Conservation (phyloP, 2,113 vertebrate species). For the Gulo gulo region DNA sequence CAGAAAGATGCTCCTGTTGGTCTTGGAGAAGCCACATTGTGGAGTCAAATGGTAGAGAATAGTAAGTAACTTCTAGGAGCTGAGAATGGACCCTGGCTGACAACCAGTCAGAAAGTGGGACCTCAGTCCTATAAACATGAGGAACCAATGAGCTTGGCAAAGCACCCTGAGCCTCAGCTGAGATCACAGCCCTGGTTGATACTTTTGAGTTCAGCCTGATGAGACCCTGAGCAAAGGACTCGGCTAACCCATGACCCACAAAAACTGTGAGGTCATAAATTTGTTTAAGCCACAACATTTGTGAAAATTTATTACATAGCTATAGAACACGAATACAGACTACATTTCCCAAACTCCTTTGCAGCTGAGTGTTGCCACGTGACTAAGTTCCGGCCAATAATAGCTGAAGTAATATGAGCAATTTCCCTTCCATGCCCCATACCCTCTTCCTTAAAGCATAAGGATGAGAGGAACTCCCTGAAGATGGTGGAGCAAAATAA, state of each 20-base stretch:
- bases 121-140: neutral
- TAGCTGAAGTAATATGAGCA: neutral
- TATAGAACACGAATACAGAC: neutral
- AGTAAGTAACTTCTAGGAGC: neutral
- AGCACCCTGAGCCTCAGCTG: neutral
- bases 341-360: neutral
- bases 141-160: neutral
- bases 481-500: neutral
- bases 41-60: neutral
- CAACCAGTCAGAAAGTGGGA: neutral
- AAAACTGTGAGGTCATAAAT: neutral
- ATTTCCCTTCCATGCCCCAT: too few relatives aligned
- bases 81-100: neutral
- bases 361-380: neutral
- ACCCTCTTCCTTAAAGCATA: neutral
- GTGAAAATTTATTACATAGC: neutral
- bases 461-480: neutral
- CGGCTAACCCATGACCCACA: neutral
- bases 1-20: neutral
- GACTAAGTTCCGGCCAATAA: neutral
- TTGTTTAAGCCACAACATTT: neutral
- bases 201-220: neutral
- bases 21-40: neutral
- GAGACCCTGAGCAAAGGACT: neutral
- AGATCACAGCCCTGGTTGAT: neutral